A percentile compares a stretch with the other conserved stretches of the same genome.
These are phyloP conservation scores for Urocynchramus pylzowi DNA, from an alignment of 2,113 vertebrate species.

Conservation along the genomic window DNA sequence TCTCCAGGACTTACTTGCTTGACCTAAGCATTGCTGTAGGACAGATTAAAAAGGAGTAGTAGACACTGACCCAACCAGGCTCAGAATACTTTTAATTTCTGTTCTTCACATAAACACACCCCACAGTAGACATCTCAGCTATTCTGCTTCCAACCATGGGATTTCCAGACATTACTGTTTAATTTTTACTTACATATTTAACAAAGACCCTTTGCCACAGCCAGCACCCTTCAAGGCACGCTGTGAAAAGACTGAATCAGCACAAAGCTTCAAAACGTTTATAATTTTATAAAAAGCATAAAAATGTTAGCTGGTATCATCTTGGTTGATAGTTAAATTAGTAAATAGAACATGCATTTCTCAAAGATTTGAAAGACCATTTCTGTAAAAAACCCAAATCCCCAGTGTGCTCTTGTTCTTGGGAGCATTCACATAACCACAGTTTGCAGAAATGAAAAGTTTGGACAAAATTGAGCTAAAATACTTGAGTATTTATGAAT, in stretches of 20 bases:
- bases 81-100: background rate
- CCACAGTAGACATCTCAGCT: background rate
- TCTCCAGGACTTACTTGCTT: background rate
- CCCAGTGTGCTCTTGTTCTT: background rate
- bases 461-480: background rate
- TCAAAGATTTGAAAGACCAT: background rate
- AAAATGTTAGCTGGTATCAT: background rate
- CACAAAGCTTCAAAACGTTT: background rate
- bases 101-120: background rate
- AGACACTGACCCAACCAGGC: background rate
- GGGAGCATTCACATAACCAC: constrained; percentile 23
- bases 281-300: background rate
- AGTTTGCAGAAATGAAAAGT: background rate
- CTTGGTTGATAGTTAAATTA: background rate
- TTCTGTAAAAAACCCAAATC: background rate
- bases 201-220: background rate
- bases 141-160: background rate
- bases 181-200: background rate
- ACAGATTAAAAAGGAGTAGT: background rate
- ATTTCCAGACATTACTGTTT: background rate
- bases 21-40: background rate
- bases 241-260: background rate
- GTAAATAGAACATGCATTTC: background rate
- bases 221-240: background rate
- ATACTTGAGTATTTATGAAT: background rate